Base-by-base conservation (phyloP, 2,888 invertebrate genomes). In the Poecilobothrus nobilitatus region DNA sequence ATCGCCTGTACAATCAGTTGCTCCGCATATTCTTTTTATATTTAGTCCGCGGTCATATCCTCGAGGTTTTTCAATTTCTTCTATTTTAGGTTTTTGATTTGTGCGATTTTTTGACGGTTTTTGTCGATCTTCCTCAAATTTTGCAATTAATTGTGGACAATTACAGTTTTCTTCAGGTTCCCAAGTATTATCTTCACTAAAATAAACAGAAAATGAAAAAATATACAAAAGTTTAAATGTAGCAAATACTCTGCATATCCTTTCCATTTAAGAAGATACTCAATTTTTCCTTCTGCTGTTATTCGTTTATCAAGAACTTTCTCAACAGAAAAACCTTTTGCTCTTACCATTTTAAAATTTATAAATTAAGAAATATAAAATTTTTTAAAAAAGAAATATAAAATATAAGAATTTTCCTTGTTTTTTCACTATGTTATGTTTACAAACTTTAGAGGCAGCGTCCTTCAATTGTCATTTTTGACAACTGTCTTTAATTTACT, bases 111-210 rank as follows among this genome's bases (percentile, higher is more conserved):
- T 80, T 0, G 78, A 78, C n/a, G 84, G 86, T 76, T 87, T 88
- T 74, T 87, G 87, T 66, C 90, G 86, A 0, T 90, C 89, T 18
- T 90, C 89, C 79, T 96, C 95, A 80, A 91, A 95, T 2, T 91
- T 89, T 72, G 89, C 87, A 73, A 94, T 94, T 27, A 94, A 83
- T 72, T 92, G 92, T 0, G 95, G 95, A 79, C 95, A 96, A 75
- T 95, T 94, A 6, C 96, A 85, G 76, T 95, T 94, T 74, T 94
- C 94, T 77, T 93, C 93, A 0, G 97, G 97, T 76, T 97, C 97
- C 97, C 97, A 97, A 0, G 97, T 96, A 76, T 97, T 97, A 74
- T 97, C 95, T 9, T 89, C 89, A 77, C 86, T 85, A 74, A n/a
- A 79, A 63, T 63, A 15, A 18, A 15, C 2, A 34, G n/a, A 22